These are phyloP conservation scores for Zosterops japonicus DNA, from an alignment of 2,113 vertebrate genomes.

Conservation along the genomic window DNA sequence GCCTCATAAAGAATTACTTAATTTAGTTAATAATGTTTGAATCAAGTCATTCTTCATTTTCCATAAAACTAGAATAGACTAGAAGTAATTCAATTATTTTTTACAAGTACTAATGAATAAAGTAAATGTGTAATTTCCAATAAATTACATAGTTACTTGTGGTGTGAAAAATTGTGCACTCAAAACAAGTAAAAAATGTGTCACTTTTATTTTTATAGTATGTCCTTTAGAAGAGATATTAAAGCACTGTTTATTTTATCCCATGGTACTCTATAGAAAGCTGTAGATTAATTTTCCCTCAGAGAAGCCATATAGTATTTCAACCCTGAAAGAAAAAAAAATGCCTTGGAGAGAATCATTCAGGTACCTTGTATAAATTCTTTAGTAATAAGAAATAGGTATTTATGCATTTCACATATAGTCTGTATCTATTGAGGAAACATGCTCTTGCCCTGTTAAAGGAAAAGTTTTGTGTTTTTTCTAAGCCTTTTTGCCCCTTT, in stretches of 20 bases:
- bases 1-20: constrained; percentile 54
- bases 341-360: constrained; percentile 32
- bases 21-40: constrained; percentile 63
- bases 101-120: constrained; percentile 63
- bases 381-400: constrained; percentile 4
- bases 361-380: constrained; percentile 13
- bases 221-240: constrained; percentile 38
- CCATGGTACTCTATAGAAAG: neutral
- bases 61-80: constrained; percentile 60
- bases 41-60: constrained; percentile 62
- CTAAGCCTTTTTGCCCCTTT: neutral
- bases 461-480: neutral
- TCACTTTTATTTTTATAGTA: constrained; percentile 23
- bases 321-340: constrained; percentile 22
- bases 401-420: neutral
- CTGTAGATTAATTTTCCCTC: constrained; percentile 13
- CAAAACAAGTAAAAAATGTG: constrained; percentile 55
- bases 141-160: constrained; percentile 52
- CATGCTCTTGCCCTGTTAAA: neutral
- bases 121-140: constrained; percentile 53
- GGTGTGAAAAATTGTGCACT: constrained; percentile 33
- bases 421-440: neutral
- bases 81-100: constrained; percentile 46
- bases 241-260: constrained; percentile 58
- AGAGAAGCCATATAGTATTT: constrained; percentile 23